A percentile compares a stretch with the other conserved stretches of the same genome.
Conservation (phyloP, 2,797 vertebrate genomes). For the Cynopterus sphinx region DNA sequence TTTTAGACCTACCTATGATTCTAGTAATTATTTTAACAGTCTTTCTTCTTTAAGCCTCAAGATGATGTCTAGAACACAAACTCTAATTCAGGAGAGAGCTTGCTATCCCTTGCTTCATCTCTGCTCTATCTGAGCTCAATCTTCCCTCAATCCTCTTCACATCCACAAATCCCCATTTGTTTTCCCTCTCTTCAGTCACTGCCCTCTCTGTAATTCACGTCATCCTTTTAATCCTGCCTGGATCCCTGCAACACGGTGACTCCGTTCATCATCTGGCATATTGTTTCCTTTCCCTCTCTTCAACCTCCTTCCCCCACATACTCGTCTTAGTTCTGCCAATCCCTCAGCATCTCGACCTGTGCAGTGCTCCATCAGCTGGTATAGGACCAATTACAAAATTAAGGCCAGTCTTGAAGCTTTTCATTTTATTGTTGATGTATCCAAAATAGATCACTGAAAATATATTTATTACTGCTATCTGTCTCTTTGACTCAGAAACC, state of each 20-base stretch:
- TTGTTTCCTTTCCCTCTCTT: neutral
- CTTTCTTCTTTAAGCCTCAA: slow-evolving; percentile 17
- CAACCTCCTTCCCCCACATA: neutral
- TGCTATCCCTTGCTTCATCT: neutral
- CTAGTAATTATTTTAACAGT: neutral
- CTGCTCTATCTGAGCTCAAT: neutral
- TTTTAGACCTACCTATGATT: neutral
- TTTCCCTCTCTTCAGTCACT: neutral
- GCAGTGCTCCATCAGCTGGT: neutral
- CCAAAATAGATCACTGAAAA: neutral
- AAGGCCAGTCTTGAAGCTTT: neutral
- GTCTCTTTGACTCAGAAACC: neutral
- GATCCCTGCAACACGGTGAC: neutral
- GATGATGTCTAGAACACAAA: slow-evolving; percentile 5
- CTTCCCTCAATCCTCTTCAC: neutral
- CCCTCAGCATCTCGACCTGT: neutral
- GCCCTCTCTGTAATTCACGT: neutral
- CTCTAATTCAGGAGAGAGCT: neutral
- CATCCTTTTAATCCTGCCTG: neutral
- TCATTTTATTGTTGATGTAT: neutral
- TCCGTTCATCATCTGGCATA: neutral
- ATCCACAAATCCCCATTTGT: neutral
- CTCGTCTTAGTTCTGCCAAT: neutral
- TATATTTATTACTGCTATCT: neutral
- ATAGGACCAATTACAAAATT: neutral